A percentile compares a stretch with the other conserved stretches of the same genome.
Evolutionary conservation across 1,140 invertebrate species (phyloP).

Genomic region (Cherax destructor): DNA sequence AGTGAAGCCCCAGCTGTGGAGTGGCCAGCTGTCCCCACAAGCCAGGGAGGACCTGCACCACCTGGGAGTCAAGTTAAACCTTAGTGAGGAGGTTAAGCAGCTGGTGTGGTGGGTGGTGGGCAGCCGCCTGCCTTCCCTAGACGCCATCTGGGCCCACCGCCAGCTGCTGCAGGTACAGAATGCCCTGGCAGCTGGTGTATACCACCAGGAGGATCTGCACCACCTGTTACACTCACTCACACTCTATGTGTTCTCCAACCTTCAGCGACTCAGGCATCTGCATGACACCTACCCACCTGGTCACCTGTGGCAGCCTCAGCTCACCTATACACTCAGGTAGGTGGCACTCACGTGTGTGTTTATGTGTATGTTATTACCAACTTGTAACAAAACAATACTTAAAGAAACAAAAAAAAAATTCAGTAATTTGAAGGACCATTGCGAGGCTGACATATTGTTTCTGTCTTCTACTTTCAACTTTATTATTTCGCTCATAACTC

Average conservation of each 20-base stretch:
- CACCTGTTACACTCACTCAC: constrained; percentile 45
- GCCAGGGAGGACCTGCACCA: constrained; percentile 3
- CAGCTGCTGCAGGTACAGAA: constrained; percentile 24
- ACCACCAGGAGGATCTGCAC: constrained; percentile 21
- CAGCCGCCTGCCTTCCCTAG: constrained; percentile 18
- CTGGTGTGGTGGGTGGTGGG: constrained; percentile 38
- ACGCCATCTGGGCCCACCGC: background rate
- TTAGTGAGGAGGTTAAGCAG: constrained; percentile 6
- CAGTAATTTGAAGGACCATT: too few species aligned
- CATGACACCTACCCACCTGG: constrained; percentile 16
- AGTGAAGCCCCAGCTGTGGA: background rate
- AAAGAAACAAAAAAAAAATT: too few species aligned
- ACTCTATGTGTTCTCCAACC: constrained; percentile 13
- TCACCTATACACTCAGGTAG: constrained; percentile 28
- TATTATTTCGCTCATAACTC: too few species aligned
- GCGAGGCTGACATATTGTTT: too few species aligned
- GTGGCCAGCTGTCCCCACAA: background rate
- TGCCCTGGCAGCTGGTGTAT: background rate
- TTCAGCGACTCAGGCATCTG: constrained; percentile 16
- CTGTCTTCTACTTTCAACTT: too few species aligned
- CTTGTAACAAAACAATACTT: background rate
- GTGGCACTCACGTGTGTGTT: background rate
- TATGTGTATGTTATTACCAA: background rate
- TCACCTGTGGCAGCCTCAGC: background rate
- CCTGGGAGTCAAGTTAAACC: background rate